Percentiles rank a stretch among this genome's conserved stretches.
These are phyloP conservation scores for Myotis myotis DNA, from an alignment of 2,797 vertebrate species.

Conservation along the genomic window DNA sequence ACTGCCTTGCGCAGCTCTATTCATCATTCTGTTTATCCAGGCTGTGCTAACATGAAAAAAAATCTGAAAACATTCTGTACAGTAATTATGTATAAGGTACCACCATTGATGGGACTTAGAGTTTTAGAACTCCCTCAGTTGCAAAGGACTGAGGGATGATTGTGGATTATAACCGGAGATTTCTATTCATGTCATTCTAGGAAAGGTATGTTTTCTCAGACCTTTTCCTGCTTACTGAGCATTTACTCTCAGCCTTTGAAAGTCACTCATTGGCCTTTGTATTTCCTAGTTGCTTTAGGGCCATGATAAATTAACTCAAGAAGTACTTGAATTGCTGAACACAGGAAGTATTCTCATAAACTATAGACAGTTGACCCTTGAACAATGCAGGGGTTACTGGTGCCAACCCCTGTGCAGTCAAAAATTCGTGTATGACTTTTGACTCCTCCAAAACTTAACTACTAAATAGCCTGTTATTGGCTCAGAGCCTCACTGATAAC, in stretches of 20 bases:
- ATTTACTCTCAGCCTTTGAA: neutral
- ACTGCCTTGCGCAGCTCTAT: neutral
- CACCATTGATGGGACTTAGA: neutral
- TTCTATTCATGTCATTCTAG: neutral
- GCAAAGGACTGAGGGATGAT: neutral
- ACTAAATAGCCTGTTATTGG: neutral
- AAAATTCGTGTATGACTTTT: neutral
- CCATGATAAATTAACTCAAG: neutral
- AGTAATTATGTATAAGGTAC: neutral
- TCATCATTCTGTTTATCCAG: neutral
- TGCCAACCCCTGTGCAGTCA: too few relatives aligned
- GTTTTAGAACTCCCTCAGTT: neutral
- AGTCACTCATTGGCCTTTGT: neutral
- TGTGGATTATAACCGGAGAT: neutral
- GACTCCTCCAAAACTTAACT: neutral
- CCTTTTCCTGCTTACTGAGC: neutral
- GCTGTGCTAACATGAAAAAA: neutral
- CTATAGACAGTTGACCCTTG: neutral
- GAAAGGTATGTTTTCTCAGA: neutral
- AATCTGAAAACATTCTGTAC: neutral
- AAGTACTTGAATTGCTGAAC: neutral
- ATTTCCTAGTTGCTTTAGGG: neutral
- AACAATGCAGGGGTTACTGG: neutral
- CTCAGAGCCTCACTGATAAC: neutral
- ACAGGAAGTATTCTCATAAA: neutral